Conservation (phyloP, 2,797 vertebrate genomes). For the Oceanodroma leucorhoa region DNA sequence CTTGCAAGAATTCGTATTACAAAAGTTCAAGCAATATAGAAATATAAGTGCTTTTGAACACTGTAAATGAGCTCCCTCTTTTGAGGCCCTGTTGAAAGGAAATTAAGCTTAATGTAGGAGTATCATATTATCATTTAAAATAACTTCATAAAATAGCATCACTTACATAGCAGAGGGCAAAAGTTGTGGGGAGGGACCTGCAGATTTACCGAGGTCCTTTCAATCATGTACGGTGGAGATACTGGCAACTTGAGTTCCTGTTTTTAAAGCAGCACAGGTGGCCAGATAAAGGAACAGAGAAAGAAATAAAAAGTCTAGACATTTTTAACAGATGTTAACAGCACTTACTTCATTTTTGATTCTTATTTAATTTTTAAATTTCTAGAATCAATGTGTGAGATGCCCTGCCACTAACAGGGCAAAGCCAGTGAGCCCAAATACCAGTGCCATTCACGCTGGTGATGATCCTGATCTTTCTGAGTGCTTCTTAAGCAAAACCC, state of each 20-base stretch:
- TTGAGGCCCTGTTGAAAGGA: not conserved
- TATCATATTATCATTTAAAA: not conserved
- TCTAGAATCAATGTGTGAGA: not conserved
- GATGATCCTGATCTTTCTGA: not conserved
- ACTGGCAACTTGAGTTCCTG: constrained; percentile 22
- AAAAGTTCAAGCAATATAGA: not conserved
- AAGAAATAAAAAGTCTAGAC: constrained; percentile 30
- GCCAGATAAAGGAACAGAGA: constrained; percentile 46
- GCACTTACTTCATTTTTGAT: not conserved
- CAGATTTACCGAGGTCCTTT: constrained; percentile 31
- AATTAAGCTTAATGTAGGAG: not conserved
- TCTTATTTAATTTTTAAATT: not conserved
- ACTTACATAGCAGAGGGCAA: constrained; percentile 14
- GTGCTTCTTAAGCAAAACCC: rapidly evolving
- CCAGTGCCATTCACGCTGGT: not conserved
- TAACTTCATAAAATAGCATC: not conserved
- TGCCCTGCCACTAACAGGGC: not conserved
- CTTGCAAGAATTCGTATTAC: not conserved
- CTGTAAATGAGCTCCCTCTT: not conserved
- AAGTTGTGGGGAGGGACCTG: not conserved
- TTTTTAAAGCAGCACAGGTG: constrained; percentile 53
- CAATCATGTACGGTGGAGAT: not conserved
- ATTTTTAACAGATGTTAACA: constrained; percentile 17
- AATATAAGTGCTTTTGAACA: not conserved
- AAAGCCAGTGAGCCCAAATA: not conserved